These are phyloP conservation scores for Acinonyx jubatus DNA, from an alignment of 2,113 vertebrate species.

Conservation along the genomic window DNA sequence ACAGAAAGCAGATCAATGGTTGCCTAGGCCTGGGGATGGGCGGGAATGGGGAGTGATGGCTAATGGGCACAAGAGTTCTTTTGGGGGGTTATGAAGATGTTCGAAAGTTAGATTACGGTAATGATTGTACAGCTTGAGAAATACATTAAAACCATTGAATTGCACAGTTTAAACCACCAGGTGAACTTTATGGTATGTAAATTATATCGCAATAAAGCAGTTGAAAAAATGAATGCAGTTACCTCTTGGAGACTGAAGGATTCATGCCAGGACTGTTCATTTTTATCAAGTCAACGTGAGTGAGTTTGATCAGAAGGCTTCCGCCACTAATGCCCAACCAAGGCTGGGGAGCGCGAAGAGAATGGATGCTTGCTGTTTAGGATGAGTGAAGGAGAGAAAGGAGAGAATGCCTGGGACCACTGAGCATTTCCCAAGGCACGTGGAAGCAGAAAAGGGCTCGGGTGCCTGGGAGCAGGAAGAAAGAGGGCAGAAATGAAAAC, in stretches of 20 bases:
- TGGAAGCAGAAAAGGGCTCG: not conserved
- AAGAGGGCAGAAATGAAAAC: not conserved
- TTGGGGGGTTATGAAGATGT: not conserved
- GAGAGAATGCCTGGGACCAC: not conserved
- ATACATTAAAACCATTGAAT: not conserved
- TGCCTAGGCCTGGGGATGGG: not conserved
- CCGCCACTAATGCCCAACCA: not conserved
- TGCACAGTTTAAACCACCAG: not conserved
- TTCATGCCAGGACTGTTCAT: not conserved
- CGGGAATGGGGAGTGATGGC: not conserved
- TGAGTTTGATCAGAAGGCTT: not conserved
- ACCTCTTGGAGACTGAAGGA: not conserved
- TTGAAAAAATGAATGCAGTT: not conserved
- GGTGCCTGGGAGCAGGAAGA: not conserved
- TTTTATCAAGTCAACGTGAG: not conserved
- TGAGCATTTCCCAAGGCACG: not conserved
- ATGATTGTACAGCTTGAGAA: not conserved
- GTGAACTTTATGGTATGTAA: not conserved
- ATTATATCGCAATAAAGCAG: not conserved
- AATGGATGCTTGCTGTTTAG: not conserved
- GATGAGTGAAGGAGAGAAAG: not conserved
- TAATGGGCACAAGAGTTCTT: not conserved
- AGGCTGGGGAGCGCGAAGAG: not conserved
- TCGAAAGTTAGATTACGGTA: conserved; percentile 40
- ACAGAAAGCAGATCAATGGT: not conserved